Conservation (phyloP, 2,113 vertebrate genomes). For the Mionectes macconnelli region DNA sequence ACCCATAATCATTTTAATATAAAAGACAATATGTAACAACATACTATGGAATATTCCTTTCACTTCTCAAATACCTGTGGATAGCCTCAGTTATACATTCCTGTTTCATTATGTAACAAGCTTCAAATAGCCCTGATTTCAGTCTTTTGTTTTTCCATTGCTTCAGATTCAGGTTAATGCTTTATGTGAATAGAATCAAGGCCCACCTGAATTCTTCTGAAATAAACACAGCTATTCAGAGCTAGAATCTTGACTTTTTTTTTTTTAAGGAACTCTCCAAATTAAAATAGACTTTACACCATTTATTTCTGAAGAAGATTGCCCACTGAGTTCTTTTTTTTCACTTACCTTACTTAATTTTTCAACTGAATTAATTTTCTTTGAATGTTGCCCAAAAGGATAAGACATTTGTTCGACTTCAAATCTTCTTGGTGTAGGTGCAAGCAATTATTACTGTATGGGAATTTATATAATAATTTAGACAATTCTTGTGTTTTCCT, state of each 20-base stretch:
- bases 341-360: background rate
- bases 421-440: background rate
- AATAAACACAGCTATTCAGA: background rate
- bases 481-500: background rate
- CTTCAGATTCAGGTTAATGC: background rate
- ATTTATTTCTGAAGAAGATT: background rate
- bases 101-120: background rate
- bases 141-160: background rate
- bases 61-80: background rate
- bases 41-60: background rate
- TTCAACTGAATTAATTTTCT: background rate
- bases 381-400: background rate
- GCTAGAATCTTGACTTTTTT: background rate
- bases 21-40: background rate
- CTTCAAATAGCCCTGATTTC: background rate
- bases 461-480: background rate
- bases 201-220: background rate
- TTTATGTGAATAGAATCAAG: background rate
- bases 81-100: background rate
- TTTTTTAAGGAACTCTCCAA: background rate
- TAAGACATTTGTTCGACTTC: background rate
- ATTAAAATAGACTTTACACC: background rate
- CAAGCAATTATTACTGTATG: background rate
- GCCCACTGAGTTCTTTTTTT: background rate
- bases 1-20: background rate